A percentile compares a stretch with the other conserved stretches of the same genome.
Evolutionary conservation across 2,888 invertebrate species (phyloP).

Genomic region (Lordiphosa fenestrarum): DNA sequence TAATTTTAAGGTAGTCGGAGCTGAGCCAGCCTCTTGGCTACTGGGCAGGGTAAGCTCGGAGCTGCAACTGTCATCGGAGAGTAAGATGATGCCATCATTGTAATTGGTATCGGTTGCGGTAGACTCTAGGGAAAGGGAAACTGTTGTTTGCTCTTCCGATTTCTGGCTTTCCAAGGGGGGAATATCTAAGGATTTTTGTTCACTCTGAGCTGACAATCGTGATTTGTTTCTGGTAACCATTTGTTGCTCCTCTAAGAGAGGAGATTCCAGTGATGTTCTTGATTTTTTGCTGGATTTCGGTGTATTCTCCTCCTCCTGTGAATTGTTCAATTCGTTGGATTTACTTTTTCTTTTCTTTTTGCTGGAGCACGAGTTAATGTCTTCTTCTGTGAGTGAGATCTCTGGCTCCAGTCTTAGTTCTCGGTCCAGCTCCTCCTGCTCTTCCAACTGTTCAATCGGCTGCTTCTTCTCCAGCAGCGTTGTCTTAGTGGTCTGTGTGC

Average conservation of each 20-base stretch:
- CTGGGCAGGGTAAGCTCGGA: conserved; percentile 23
- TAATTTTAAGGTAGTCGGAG: conserved; percentile 2
- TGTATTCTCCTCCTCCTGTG: neutral
- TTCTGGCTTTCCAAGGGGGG: no score
- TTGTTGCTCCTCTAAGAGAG: no score
- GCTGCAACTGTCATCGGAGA: conserved; percentile 48
- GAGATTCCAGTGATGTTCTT: no score
- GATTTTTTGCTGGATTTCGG: no score
- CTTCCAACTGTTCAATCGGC: neutral
- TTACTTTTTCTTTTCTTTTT: neutral
- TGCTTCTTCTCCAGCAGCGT: neutral
- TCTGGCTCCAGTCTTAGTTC: conserved; percentile 6
- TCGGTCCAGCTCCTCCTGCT: conserved; percentile 9
- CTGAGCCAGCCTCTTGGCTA: conserved; percentile 27
- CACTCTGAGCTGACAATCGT: neutral
- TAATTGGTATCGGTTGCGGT: conserved; percentile 15
- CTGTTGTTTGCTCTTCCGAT: no score
- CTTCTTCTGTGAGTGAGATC: no score
- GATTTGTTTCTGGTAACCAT: neutral
- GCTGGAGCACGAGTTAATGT: neutral
- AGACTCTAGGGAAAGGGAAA: neutral
- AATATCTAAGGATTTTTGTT: no score
- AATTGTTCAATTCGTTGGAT: neutral
- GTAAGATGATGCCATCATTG: conserved; percentile 32
- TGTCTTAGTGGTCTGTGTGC: conserved; percentile 60